phyloP scores from a whole-genome alignment of 2,113 vertebrate genomes.

The rat (Rattus norvegicus) region GRCr8 NC_086029.1:54132501-54133000 shows the following conservation, averaged over 20 bases:
- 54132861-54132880: neutral
- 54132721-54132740: constrained; percentile 11
- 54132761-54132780: neutral
- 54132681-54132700: neutral
- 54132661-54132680: constrained; percentile 6
- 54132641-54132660: constrained; percentile 23
- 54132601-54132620: neutral
- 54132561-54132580: constrained; percentile 10
- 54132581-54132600: neutral
- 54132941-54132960: neutral
- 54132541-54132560: constrained; percentile 11
- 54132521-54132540: neutral
- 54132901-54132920: neutral
- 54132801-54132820: neutral
- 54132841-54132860: neutral
- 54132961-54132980: neutral
- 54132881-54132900: neutral
- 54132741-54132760: neutral
- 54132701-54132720: constrained; percentile 31
- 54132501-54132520: neutral
- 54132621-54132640: neutral
- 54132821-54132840: neutral
- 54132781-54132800: constrained; percentile 16
- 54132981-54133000: neutral
- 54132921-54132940: constrained; percentile 30